A percentile compares a stretch with the other conserved stretches of the same genome.
phyloP scores from a whole-genome alignment of 2,797 vertebrate species.

The Gadopsis marmoratus region DNA sequence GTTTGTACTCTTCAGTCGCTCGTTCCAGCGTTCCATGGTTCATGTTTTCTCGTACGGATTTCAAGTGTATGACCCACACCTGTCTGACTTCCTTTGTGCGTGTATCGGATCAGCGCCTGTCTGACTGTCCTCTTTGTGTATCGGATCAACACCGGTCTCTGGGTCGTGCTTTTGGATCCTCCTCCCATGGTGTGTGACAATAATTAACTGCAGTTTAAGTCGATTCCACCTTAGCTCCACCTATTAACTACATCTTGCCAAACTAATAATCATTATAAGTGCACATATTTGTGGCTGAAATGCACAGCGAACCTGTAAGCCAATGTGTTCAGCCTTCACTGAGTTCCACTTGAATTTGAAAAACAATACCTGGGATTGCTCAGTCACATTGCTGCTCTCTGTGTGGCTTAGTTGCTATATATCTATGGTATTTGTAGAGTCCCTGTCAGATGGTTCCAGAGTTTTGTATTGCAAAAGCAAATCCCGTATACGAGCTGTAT shows the following conservation, averaged over 20 bases:
- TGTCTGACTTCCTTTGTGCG: too few species aligned
- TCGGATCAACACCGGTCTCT: too few species aligned
- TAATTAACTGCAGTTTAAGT: too few species aligned
- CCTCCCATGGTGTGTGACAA: too few species aligned
- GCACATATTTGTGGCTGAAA: background rate
- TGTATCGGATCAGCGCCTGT: too few species aligned
- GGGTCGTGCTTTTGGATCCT: too few species aligned
- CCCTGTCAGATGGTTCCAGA: background rate
- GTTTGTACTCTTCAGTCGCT: too few species aligned
- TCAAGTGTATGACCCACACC: too few species aligned
- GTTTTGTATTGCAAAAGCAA: background rate
- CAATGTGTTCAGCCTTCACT: background rate
- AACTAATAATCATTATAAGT: background rate
- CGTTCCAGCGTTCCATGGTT: too few species aligned
- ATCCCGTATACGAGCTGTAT: background rate
- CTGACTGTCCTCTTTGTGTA: too few species aligned
- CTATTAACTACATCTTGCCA: background rate
- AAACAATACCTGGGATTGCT: background rate
- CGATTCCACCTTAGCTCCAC: background rate
- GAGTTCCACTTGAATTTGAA: background rate
- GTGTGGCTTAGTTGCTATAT: background rate
- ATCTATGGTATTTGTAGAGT: background rate
- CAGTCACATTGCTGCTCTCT: too few species aligned
- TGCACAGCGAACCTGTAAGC: background rate
- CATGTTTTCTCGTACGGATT: too few species aligned